phyloP scores from a whole-genome alignment of 2,888 invertebrate genomes.

The Sthenelais limicola region DNA sequence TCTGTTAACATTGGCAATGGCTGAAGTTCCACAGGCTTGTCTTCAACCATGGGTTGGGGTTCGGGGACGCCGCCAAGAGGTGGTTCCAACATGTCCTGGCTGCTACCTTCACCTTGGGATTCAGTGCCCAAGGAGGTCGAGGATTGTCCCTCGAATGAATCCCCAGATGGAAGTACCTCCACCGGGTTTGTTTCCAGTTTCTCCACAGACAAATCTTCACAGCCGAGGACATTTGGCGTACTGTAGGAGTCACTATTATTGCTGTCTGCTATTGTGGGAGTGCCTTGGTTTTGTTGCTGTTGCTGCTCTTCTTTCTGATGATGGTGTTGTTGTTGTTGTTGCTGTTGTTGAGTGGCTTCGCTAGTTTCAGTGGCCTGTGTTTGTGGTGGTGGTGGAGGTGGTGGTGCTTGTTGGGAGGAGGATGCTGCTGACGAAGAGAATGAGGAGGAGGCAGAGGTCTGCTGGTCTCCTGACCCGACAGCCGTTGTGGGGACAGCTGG shows the following conservation, averaged over 20 bases:
- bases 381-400: not conserved
- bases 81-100: not conserved
- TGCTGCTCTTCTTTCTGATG: too few species aligned
- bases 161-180: too few species aligned
- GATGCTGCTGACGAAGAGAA: not conserved
- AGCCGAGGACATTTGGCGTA: too few species aligned
- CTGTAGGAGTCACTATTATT: too few species aligned
- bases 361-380: too few species aligned
- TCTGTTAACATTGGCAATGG: slow-evolving; percentile 18
- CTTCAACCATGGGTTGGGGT: not conserved
- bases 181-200: not conserved
- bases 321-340: not conserved
- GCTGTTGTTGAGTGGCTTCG: not conserved
- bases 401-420: not conserved
- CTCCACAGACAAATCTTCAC: not conserved
- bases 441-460: not conserved
- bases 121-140: too few species aligned
- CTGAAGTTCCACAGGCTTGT: slow-evolving; percentile 18
- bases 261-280: too few species aligned
- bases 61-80: not conserved
- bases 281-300: not conserved
- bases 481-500: slow-evolving; percentile 15
- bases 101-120: too few species aligned
- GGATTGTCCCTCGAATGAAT: too few species aligned
- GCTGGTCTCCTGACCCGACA: not conserved